A percentile compares a stretch with the other conserved stretches of the same genome.
Conservation (phyloP, 2,797 vertebrate species). For the Thripadectes ignobilis region DNA sequence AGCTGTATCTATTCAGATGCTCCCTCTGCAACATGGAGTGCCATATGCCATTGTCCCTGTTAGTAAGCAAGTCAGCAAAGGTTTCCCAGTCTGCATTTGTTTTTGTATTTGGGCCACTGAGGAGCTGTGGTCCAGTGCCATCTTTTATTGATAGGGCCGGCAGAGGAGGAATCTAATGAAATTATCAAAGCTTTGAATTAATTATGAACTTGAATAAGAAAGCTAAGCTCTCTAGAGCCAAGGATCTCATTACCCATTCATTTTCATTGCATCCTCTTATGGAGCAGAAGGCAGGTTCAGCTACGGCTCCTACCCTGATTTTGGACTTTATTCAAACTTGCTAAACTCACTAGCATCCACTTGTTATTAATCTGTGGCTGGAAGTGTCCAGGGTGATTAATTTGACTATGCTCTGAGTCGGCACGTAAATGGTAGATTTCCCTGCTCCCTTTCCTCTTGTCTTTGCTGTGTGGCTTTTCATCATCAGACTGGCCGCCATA, state of each 20-base stretch:
- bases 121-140: slow-evolving; percentile 86
- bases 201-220: slow-evolving; percentile 98
- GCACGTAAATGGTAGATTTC: slow-evolving; percentile 33
- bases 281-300: slow-evolving; percentile 85
- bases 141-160: slow-evolving; percentile 97
- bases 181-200: slow-evolving; percentile 99
- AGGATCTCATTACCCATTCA: slow-evolving; percentile 94
- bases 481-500: slow-evolving; percentile 73
- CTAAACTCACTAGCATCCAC: slow-evolving; percentile 52
- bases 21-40: slow-evolving; percentile 75
- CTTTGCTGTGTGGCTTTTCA: slow-evolving; percentile 24
- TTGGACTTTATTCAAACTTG: slow-evolving; percentile 89
- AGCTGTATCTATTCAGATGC: slow-evolving; percentile 71
- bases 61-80: slow-evolving; percentile 67
- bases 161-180: slow-evolving; percentile 92
- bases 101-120: slow-evolving; percentile 70
- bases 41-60: slow-evolving; percentile 85
- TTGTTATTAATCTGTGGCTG: slow-evolving; percentile 48
- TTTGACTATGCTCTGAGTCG: slow-evolving; percentile 55
- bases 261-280: slow-evolving; percentile 89
- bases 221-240: slow-evolving; percentile 91
- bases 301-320: slow-evolving; percentile 79
- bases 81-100: slow-evolving; percentile 61
- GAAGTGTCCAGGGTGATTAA: slow-evolving; percentile 74
- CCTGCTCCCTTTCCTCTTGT: not conserved